These are phyloP conservation scores for Mycetomoellerius zeteki DNA, from an alignment of 1,140 invertebrate genomes.

Conservation along the genomic window DNA sequence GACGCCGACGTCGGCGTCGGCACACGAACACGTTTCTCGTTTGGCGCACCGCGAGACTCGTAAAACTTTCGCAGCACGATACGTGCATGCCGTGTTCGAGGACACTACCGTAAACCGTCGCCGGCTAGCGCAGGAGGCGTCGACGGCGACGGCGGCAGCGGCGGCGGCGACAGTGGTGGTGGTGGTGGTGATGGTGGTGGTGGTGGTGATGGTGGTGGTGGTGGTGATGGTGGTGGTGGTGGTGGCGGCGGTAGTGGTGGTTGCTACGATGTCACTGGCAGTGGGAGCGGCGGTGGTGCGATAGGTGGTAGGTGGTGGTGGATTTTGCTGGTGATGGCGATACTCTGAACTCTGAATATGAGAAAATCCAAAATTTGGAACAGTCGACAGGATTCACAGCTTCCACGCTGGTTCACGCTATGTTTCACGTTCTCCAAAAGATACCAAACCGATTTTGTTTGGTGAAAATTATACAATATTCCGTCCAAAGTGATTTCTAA, in stretches of 20 bases:
- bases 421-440: not conserved
- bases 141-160: constrained; percentile 56
- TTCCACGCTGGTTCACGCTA: constrained; percentile 5
- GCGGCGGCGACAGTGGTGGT: constrained; percentile 32
- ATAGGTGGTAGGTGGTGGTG: constrained; percentile 37
- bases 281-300: constrained; percentile 66
- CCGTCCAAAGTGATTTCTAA: not conserved
- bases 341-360: constrained; percentile 16
- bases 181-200: constrained; percentile 58
- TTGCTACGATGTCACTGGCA: constrained; percentile 40
- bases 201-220: constrained; percentile 46
- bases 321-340: constrained; percentile 18
- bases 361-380: not conserved
- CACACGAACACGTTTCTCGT: constrained; percentile 70
- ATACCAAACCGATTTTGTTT: not conserved
- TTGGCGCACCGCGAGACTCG: constrained; percentile 74
- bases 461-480: not conserved
- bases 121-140: constrained; percentile 73
- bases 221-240: constrained; percentile 30
- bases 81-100: constrained; percentile 77
- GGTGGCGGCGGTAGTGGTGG: constrained; percentile 55
- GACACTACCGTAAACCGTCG: constrained; percentile 76
- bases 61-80: constrained; percentile 77
- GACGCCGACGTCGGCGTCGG: constrained; percentile 66
- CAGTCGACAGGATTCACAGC: not conserved